These are phyloP conservation scores for Oscheius sp. DNA, from an alignment of 2,888 invertebrate genomes.

Conservation along the genomic window DNA sequence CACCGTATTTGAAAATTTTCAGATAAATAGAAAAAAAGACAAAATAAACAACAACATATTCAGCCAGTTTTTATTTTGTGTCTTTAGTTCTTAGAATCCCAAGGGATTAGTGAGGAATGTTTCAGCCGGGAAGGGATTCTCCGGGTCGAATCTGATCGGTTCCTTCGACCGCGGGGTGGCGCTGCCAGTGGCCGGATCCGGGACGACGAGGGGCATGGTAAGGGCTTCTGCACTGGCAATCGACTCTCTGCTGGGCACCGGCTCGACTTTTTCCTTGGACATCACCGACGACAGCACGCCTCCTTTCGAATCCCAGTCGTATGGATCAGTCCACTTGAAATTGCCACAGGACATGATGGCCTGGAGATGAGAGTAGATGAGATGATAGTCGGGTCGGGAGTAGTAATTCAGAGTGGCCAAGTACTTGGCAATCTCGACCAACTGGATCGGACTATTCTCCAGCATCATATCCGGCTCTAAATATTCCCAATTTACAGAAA, in stretches of 20 bases:
- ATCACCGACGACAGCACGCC: background rate
- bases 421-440: slow-evolving; percentile 55
- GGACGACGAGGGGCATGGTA: slow-evolving; percentile 12
- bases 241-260: slow-evolving; percentile 9
- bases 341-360: slow-evolving; percentile 53
- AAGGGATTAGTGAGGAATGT: slow-evolving; percentile 26
- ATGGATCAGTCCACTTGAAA: slow-evolving; percentile 50
- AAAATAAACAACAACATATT: too few relatives aligned
- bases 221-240: background rate
- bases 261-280: background rate
- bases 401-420: slow-evolving; percentile 53
- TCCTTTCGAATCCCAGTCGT: slow-evolving; percentile 45
- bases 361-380: slow-evolving; percentile 45
- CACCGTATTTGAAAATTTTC: too few relatives aligned
- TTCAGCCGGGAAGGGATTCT: slow-evolving; percentile 36
- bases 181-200: slow-evolving; percentile 13
- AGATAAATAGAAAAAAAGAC: too few relatives aligned
- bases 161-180: slow-evolving; percentile 8
- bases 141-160: background rate
- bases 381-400: slow-evolving; percentile 55
- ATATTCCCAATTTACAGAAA: too few relatives aligned
- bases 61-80: background rate
- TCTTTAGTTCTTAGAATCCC: slow-evolving; percentile 20
- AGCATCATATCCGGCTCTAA: slow-evolving; percentile 55
- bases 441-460: slow-evolving; percentile 55